Percentiles rank a stretch among this genome's conserved stretches.
Evolutionary conservation across 1,140 invertebrate species (phyloP).

Genomic region (Patella vulgata): DNA sequence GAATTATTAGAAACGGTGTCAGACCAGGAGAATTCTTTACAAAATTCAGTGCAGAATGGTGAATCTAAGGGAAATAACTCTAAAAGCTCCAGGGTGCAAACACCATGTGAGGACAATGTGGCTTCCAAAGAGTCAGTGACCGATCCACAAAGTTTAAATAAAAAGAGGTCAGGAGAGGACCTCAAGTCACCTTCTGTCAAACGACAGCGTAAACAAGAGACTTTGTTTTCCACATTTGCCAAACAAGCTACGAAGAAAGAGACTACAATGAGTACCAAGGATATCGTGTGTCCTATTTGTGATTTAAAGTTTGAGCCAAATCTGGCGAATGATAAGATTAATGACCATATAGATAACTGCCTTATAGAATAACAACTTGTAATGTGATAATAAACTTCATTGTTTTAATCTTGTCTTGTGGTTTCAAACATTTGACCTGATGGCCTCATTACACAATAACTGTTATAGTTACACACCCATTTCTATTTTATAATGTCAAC

Average conservation of each 20-base stretch:
- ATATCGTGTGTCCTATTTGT: slow-evolving; percentile 51
- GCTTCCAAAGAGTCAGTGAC: not conserved
- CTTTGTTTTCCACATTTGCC: slow-evolving; percentile 39
- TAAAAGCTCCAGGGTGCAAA: not conserved
- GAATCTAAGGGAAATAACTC: not conserved
- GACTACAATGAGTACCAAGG: slow-evolving; percentile 10
- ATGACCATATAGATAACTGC: slow-evolving; percentile 59
- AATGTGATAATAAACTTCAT: not conserved
- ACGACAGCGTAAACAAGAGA: slow-evolving; percentile 41
- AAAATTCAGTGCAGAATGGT: not conserved
- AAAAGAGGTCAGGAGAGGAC: slow-evolving; percentile 23
- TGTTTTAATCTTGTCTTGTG: not conserved
- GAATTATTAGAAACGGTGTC: not conserved
- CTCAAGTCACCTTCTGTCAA: slow-evolving; percentile 6
- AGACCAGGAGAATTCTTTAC: not conserved
- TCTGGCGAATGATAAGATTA: slow-evolving; percentile 50
- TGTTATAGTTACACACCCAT: too few relatives aligned
- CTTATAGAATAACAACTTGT: slow-evolving; percentile 47
- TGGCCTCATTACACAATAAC: not conserved
- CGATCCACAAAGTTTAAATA: not conserved
- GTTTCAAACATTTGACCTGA: not conserved
- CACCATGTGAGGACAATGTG: not conserved
- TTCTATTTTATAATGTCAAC: too few relatives aligned
- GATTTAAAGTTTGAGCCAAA: slow-evolving; percentile 37
- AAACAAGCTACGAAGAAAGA: slow-evolving; percentile 32